Evolutionary conservation across 2,797 vertebrate genomes (phyloP), one percentile per base, ranked within the genome.

Genomic region (Scomberomorus guttatus): DNA sequence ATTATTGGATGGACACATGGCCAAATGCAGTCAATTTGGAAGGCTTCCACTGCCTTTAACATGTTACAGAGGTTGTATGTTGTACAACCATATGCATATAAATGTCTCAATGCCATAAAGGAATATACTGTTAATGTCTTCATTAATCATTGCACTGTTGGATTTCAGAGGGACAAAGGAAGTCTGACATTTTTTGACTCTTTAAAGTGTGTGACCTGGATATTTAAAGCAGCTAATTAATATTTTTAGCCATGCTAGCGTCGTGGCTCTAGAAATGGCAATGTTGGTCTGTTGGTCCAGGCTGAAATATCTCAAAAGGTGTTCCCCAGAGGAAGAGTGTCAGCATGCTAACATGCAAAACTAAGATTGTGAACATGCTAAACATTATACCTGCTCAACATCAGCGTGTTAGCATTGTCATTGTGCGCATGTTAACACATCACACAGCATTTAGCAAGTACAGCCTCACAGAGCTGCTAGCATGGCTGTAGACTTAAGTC

Each of bases 1-100:
- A 44, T 61, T 18, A 61, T 48, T 39, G 32, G n/a, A 39, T 3
- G 15, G 46, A 39, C 54, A 50, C 42, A 58, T n/a, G 46, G 52
- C 50, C 27, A 63, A 20, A 50, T 50, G 18, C 32, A 48, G 27
- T 51, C 46, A 54, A 27, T 59, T 75, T 0, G 46, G 46, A 50
- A 50, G 60, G 44, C n/a, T 54, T 72, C 42, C 46, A 24, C 20
- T 15, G 44, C 24, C 15, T 76, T 61, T 7, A 64, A 51, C 29
- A 46, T 42, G 6, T 55, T 13, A 12, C 25, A 32, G 13, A 46
- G 27, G 60, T 20, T 62, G 2, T 22, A 48, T 48, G 46, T n/a
- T 37, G 29, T 39, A 39, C 11, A 48, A 63, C 68, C 34, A 32
- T 17, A 14, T 62, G n/a, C 18, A 32, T 18, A 18, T 10, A 15